Conservation (phyloP, 2,888 invertebrate species). For the Acrocyrtus sp. region DNA sequence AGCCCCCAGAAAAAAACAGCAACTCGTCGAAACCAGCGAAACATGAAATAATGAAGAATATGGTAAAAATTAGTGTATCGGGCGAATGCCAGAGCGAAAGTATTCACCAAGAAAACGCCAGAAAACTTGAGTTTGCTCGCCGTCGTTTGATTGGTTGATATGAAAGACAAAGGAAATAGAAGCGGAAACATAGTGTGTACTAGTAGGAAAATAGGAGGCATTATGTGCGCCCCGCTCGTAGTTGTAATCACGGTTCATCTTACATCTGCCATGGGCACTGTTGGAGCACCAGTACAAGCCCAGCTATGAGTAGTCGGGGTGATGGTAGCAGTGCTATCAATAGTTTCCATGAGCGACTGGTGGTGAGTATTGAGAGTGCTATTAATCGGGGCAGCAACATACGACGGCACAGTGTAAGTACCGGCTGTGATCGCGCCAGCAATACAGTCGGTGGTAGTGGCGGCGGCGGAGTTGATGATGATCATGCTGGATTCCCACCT, state of each 20-base stretch:
- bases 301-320: conserved; percentile 11
- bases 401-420: conserved; percentile 20
- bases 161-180: conserved; percentile 43
- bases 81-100: background rate
- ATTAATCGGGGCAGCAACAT: conserved; percentile 20
- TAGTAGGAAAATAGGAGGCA: conserved; percentile 8
- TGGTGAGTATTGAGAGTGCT: conserved; percentile 41
- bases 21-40: background rate
- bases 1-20: no score
- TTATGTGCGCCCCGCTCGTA: background rate
- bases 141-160: conserved; percentile 44
- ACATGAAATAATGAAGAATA: background rate
- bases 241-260: conserved; percentile 35
- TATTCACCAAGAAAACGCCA: conserved; percentile 5
- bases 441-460: background rate
- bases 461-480: conserved; percentile 12
- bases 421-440: conserved; percentile 12
- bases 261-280: conserved; percentile 30
- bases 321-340: conserved; percentile 30
- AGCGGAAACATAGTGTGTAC: conserved; percentile 29
- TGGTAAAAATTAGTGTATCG: background rate
- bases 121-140: background rate
- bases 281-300: conserved; percentile 14
- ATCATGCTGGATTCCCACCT: conserved; percentile 42
- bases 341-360: conserved; percentile 39